Evolutionary conservation across 2,797 vertebrate genomes (phyloP).

Genomic region (Melanotaenia nigrans): DNA sequence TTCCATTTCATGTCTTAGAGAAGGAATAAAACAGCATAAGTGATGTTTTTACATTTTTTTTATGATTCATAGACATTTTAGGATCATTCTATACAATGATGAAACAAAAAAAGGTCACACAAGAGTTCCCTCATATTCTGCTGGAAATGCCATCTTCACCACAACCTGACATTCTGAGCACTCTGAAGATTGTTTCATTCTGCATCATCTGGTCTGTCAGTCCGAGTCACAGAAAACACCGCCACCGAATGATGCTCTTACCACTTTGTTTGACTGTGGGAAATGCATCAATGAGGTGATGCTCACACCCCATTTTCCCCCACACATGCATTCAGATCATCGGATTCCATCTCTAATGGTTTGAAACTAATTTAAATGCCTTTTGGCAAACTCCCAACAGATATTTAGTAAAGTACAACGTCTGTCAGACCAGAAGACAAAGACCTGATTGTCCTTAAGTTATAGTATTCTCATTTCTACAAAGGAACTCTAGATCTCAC

Average conservation of each 20-base stretch:
- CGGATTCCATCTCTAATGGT: not conserved
- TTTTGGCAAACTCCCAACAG: not conserved
- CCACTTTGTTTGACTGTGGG: not conserved
- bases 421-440: not conserved
- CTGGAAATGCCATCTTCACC: not conserved
- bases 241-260: not conserved
- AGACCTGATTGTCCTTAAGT: not conserved
- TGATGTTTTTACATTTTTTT: not conserved
- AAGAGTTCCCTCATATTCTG: not conserved
- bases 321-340: not conserved
- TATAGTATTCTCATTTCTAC: not conserved
- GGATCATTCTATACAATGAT: not conserved
- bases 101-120: not conserved
- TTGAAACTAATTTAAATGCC: not conserved
- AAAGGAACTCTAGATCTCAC: not conserved
- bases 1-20: constrained; percentile 1
- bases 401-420: not conserved
- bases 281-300: not conserved
- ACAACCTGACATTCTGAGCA: not conserved
- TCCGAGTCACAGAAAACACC: not conserved
- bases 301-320: not conserved
- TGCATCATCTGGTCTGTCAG: not conserved
- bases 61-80: not conserved
- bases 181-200: too few relatives aligned
- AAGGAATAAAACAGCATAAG: not conserved